Base-by-base conservation (phyloP, 2,113 vertebrate genomes). In the Cinclus cinclus region DNA sequence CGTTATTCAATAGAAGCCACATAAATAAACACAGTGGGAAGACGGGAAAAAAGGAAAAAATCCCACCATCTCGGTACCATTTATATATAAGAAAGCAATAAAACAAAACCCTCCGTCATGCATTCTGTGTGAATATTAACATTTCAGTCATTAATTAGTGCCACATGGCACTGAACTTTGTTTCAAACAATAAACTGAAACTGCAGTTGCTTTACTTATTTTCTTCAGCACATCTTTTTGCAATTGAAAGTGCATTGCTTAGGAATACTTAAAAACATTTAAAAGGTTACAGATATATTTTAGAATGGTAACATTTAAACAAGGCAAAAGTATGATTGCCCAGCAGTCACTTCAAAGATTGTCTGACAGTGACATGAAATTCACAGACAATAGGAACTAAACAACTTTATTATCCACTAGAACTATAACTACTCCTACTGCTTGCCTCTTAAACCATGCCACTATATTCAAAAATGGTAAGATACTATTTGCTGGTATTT, bases 31-130 rank as follows among this genome's bases (percentile, higher is more conserved):
- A 3, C 22, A 58, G 14, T 7, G 10, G 14, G 3, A 41, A 30
- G 6, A 8, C 4, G 19, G 3, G 0, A 2, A 3, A 33, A 30
- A 25, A 7, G 2, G 1, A 2, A 8, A 55, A 55, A 56, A 28
- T n/a, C 0, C 0, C 6, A 35, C 9, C 7, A 15, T 28, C 46
- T 30, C 14, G 6, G 15, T 82, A 7, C 15, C 12, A 59, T n/a
- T 82, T 63, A 37, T 13, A 55, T 13, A 42, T 7, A 19, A 85
- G 25, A 92, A 78, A 85, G 17, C 18, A 81, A 55, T 8, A 60
- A 69, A 68, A 70, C 23, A 14, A 46, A 69, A 60, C 58, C 44
- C 6, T 21, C 30, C 0, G 1, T 60, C 41, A 53, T 19, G 28
- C 25, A 69, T 9, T 76, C 13, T 23, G 14, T 37, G 13, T 68